Conservation (phyloP, 2,797 vertebrate species). For the Iguana delicatissima region DNA sequence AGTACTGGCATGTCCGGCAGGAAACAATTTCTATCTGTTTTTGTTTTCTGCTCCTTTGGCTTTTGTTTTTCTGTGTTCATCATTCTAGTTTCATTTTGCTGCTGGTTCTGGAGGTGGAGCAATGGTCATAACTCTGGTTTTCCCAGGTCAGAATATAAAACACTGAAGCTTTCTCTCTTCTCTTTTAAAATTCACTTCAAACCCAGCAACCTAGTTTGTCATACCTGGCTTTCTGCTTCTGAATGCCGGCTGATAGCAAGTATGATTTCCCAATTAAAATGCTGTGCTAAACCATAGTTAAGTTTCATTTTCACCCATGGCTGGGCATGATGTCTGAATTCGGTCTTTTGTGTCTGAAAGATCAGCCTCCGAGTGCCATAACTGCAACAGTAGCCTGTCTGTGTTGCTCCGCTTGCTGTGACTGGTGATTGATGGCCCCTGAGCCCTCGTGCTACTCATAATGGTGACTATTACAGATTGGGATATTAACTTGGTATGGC, state of each 20-base stretch:
- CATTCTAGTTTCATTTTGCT: not conserved
- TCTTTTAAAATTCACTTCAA: too few relatives aligned
- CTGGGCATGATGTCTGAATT: accelerated
- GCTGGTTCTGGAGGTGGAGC: not conserved
- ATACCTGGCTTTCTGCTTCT: not conserved
- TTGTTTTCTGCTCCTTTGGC: not conserved
- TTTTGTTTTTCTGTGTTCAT: not conserved
- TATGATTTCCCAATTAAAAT: not conserved
- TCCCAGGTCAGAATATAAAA: not conserved
- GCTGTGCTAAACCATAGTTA: not conserved
- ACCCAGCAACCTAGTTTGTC: not conserved
- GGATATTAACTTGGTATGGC: constrained; percentile 4
- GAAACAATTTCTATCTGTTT: not conserved
- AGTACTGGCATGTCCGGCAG: too few relatives aligned
- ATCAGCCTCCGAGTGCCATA: not conserved
- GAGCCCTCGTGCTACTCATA: constrained; percentile 14
- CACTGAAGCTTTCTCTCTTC: too few relatives aligned
- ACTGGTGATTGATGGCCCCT: accelerated
- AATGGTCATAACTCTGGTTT: not conserved
- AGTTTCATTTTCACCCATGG: not conserved
- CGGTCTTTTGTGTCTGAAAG: not conserved
- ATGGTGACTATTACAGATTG: not conserved
- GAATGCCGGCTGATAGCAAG: not conserved
- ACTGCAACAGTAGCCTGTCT: not conserved
- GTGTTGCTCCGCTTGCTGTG: not conserved